A percentile compares a stretch with the other conserved stretches of the same genome.
Conservation (phyloP, 1,140 invertebrate genomes). For the Dufourea novaeangliae region DNA sequence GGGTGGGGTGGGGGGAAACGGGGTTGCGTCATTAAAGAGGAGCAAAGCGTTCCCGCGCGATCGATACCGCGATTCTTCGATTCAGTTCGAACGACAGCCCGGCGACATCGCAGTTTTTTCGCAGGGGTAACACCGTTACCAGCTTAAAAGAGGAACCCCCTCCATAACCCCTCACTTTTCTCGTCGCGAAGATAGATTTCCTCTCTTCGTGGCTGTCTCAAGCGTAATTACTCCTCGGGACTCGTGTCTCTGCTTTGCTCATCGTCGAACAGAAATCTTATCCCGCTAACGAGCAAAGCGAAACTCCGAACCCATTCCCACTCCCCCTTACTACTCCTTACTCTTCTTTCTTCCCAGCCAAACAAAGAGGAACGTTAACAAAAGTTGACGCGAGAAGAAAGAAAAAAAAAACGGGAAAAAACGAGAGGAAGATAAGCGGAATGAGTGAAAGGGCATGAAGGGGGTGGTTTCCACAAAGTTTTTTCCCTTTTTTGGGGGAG, state of each 20-base stretch:
- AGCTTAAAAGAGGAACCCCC: neutral
- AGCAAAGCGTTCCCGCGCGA: neutral
- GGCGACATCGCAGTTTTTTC: conserved; percentile 16
- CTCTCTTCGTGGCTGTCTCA: neutral
- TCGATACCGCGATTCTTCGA: conserved; percentile 24
- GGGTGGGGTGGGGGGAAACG: neutral
- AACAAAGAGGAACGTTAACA: conserved; percentile 34
- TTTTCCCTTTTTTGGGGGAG: no score
- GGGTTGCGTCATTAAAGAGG: neutral
- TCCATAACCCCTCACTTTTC: neutral
- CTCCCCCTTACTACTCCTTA: no score
- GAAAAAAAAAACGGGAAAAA: neutral
- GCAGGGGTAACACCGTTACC: neutral
- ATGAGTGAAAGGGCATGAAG: no score
- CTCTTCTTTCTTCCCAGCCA: no score
- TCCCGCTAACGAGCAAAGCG: conserved; percentile 40
- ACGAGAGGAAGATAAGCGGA: neutral
- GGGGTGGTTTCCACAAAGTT: no score
- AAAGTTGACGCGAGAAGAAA: conserved; percentile 17
- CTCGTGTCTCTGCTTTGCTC: conserved; percentile 17
- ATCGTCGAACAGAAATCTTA: conserved; percentile 28
- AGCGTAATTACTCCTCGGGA: conserved; percentile 33
- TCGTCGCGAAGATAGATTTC: conserved; percentile 1
- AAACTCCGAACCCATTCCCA: neutral
- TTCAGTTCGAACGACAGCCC: conserved; percentile 1